Evolutionary conservation across 1,140 invertebrate species (phyloP).

Genomic region (Anagrus nilaparvatae): DNA sequence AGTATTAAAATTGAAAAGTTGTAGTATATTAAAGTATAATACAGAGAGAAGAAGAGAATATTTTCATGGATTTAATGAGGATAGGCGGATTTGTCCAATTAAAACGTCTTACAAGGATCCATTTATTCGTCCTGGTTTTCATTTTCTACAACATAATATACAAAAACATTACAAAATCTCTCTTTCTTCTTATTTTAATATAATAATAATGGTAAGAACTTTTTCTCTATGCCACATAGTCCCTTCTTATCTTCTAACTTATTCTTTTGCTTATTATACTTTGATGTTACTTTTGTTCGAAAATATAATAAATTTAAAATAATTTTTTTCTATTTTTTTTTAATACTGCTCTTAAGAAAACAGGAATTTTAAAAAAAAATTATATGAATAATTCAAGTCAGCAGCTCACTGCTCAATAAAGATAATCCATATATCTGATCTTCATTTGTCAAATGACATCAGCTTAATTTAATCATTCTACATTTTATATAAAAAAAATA

Average conservation of each 20-base stretch:
- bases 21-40: too few relatives aligned
- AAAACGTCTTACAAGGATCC: slow-evolving; percentile 45
- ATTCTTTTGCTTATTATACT: slow-evolving; percentile 15
- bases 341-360: too few relatives aligned
- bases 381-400: slow-evolving; percentile 32
- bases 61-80: slow-evolving; percentile 42
- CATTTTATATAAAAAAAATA: too few relatives aligned
- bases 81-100: slow-evolving; percentile 47
- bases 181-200: too few relatives aligned
- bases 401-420: slow-evolving; percentile 17
- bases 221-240: slow-evolving; percentile 20
- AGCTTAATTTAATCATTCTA: slow-evolving; percentile 28
- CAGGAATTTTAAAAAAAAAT: too few relatives aligned
- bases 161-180: too few relatives aligned
- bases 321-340: too few relatives aligned
- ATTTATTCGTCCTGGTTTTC: slow-evolving; percentile 30
- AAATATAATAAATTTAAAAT: too few relatives aligned
- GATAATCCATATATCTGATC: slow-evolving; percentile 35
- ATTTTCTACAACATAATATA: too few relatives aligned
- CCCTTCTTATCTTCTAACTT: slow-evolving; percentile 33
- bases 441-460: slow-evolving; percentile 31
- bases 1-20: too few relatives aligned
- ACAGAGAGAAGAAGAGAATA: slow-evolving; percentile 17
- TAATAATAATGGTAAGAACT: too few relatives aligned
- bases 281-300: too few relatives aligned